These are phyloP conservation scores for Leptopilina clavipes DNA, from an alignment of 1,140 invertebrate species.

Conservation along the genomic window DNA sequence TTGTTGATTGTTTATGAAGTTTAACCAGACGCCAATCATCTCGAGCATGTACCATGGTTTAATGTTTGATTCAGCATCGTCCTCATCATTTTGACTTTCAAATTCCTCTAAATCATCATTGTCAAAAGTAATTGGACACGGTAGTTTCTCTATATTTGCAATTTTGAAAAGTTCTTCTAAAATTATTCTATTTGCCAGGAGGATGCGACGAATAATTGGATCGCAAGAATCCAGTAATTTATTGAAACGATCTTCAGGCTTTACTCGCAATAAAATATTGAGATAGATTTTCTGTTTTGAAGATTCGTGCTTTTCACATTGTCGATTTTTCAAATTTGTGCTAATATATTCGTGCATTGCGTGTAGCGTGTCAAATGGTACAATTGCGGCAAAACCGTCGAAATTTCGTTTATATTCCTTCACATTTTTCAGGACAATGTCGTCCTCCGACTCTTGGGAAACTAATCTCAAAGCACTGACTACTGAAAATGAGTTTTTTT, in stretches of 20 bases:
- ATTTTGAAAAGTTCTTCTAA: slow-evolving; percentile 43
- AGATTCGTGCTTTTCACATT: neutral
- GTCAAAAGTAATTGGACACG: slow-evolving; percentile 41
- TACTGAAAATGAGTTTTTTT: too few species aligned
- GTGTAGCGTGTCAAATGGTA: slow-evolving; percentile 46
- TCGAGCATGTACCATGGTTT: slow-evolving; percentile 55
- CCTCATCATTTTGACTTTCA: slow-evolving; percentile 36
- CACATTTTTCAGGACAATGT: slow-evolving; percentile 41
- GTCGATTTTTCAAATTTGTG: slow-evolving; percentile 37
- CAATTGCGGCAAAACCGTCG: slow-evolving; percentile 48
- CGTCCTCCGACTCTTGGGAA: slow-evolving; percentile 33
- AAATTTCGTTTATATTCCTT: slow-evolving; percentile 52
- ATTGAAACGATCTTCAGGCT: slow-evolving; percentile 45
- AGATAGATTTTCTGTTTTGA: slow-evolving; percentile 46
- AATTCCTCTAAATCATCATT: slow-evolving; percentile 33
- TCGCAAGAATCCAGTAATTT: slow-evolving; percentile 43
- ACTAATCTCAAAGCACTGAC: neutral
- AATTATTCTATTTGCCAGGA: slow-evolving; percentile 46
- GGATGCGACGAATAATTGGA: slow-evolving; percentile 42
- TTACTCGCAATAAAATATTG: slow-evolving; percentile 46
- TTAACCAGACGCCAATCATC: slow-evolving; percentile 52
- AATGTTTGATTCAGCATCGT: slow-evolving; percentile 48
- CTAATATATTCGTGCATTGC: slow-evolving; percentile 51
- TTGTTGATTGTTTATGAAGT: slow-evolving; percentile 46
- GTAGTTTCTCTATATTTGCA: slow-evolving; percentile 48